Percentiles rank a stretch among this genome's conserved stretches.
Evolutionary conservation across 2,888 invertebrate genomes (phyloP).

Genomic region (Agrotis puta): DNA sequence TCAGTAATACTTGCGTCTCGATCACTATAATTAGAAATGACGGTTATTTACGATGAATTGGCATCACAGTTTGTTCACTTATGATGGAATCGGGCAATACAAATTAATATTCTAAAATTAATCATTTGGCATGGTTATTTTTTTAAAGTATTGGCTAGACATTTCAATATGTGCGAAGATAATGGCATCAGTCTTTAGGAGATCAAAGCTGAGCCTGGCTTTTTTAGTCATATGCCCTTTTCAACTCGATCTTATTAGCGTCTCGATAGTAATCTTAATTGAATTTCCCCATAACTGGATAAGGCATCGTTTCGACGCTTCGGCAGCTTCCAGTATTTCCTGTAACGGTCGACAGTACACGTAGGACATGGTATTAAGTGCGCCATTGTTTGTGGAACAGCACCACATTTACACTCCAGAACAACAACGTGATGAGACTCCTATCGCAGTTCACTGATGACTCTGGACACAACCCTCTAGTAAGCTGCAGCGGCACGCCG

Average conservation of each 20-base stretch:
- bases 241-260: no score
- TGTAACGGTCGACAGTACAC: no score
- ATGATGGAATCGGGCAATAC: constrained; percentile 12
- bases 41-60: constrained; percentile 55
- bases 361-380: no score
- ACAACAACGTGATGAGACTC: no score
- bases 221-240: no score
- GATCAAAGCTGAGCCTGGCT: neutral
- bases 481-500: neutral
- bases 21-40: constrained; percentile 56
- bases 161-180: neutral
- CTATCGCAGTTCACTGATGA: constrained; percentile 3
- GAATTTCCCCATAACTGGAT: no score
- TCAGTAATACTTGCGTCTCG: constrained; percentile 26
- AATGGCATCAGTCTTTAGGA: no score
- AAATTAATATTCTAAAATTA: constrained; percentile 3
- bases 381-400: no score
- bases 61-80: constrained; percentile 13
- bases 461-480: neutral
- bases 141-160: neutral
- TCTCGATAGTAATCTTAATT: no score
- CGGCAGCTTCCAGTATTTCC: no score
- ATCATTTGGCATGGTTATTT: neutral
- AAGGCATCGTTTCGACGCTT: no score
- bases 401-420: no score